These are phyloP conservation scores for Bungarus multicinctus DNA, from an alignment of 2,113 vertebrate species.

Conservation along the genomic window DNA sequence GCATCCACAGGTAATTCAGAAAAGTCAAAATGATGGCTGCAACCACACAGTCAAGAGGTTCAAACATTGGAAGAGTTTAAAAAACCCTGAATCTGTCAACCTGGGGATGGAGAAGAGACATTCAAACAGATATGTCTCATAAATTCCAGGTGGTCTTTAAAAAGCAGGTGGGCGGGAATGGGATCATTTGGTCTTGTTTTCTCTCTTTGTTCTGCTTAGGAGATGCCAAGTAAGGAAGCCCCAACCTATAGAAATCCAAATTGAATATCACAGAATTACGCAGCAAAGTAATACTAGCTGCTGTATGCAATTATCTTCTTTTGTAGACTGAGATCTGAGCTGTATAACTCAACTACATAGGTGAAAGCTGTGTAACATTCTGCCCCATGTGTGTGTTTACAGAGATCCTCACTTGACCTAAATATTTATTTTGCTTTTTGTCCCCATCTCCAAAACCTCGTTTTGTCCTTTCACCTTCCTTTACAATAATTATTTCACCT, in stretches of 20 bases:
- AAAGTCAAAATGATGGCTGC: neutral
- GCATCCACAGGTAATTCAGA: neutral
- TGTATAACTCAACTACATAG: neutral
- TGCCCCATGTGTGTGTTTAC: neutral
- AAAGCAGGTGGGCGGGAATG: neutral
- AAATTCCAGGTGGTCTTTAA: neutral
- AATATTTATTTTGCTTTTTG: neutral
- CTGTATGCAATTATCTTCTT: neutral
- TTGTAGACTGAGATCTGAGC: neutral
- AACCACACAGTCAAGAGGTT: neutral
- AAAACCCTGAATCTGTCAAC: neutral
- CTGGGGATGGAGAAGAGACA: neutral
- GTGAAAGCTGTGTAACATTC: neutral
- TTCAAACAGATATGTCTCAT: neutral
- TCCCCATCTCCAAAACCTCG: neutral
- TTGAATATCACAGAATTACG: neutral
- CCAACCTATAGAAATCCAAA: neutral
- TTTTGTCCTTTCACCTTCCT: neutral
- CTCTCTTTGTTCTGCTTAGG: neutral
- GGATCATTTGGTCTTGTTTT: neutral
- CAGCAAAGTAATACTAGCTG: neutral
- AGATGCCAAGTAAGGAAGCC: neutral
- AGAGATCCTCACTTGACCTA: neutral
- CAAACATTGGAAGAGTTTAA: neutral
- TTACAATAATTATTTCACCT: neutral